These are phyloP conservation scores for Leptinotarsa rubiginosa DNA, from an alignment of 2,888 invertebrate species.

Conservation along the genomic window DNA sequence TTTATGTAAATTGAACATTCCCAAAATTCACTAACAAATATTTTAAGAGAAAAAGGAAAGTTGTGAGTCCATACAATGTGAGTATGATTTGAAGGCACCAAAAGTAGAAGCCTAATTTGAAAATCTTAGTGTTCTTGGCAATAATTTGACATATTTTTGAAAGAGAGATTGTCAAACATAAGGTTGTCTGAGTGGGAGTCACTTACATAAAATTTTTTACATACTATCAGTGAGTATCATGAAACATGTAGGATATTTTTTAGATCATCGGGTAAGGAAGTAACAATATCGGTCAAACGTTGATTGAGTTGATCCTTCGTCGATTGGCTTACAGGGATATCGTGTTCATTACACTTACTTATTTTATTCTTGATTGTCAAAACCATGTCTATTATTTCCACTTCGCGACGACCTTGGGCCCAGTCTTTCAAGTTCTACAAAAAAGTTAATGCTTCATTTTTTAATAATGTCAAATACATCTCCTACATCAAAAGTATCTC, in stretches of 20 bases:
- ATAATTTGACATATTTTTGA: conserved; percentile 28
- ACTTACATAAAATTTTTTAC: conserved; percentile 15
- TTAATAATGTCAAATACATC: no score
- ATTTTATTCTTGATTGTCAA: conserved; percentile 91
- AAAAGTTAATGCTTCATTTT: no score
- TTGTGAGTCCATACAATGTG: no score
- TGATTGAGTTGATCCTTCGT: conserved; percentile 75
- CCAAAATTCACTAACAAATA: no score
- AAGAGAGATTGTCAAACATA: conserved; percentile 1
- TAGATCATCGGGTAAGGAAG: conserved; percentile 87
- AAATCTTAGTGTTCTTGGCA: neutral
- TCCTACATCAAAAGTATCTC: no score
- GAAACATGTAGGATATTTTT: conserved; percentile 79
- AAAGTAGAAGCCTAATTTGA: neutral
- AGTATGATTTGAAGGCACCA: no score
- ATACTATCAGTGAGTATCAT: conserved; percentile 57
- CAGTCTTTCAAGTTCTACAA: conserved; percentile 87
- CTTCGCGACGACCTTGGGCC: conserved; percentile 93
- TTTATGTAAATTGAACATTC: no score
- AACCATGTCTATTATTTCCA: conserved; percentile 98
- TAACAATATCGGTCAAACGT: conserved; percentile 84
- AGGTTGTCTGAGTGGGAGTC: neutral
- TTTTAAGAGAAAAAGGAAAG: no score
- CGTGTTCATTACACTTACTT: conserved; percentile 70
- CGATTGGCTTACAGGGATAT: conserved; percentile 70